A percentile compares a stretch with the other conserved stretches of the same genome.
Conservation (phyloP, 1,140 invertebrate species). For the Drosophila trapezifrons region DNA sequence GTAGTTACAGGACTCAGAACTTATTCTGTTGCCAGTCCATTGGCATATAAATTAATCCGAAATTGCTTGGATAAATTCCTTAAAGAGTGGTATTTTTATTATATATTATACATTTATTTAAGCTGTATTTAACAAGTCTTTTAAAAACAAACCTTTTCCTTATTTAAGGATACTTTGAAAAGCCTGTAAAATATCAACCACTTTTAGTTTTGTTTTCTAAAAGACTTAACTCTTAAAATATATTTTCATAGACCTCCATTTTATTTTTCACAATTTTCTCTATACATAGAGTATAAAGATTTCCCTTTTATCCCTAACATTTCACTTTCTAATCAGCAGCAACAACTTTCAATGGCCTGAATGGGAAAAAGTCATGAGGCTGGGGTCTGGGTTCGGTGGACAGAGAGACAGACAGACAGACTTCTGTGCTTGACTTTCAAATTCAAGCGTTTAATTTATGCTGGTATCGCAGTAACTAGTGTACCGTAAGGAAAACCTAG, state of each 20-base stretch:
- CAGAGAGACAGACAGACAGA: constrained; percentile 5
- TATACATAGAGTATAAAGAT: background rate
- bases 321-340: constrained; percentile 77
- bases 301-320: background rate
- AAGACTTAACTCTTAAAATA: background rate
- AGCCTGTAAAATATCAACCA: background rate
- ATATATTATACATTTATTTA: background rate
- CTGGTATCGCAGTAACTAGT: constrained; percentile 54
- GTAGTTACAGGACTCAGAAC: too few relatives aligned
- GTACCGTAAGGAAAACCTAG: constrained; percentile 42
- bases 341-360: constrained; percentile 55
- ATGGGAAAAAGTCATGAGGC: constrained; percentile 19
- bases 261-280: too few relatives aligned
- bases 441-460: constrained; percentile 72
- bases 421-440: constrained; percentile 72
- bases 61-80: too few relatives aligned
- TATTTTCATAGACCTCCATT: too few relatives aligned
- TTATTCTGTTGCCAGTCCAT: too few relatives aligned
- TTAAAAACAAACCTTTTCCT: too few relatives aligned
- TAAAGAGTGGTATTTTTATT: background rate
- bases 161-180: too few relatives aligned
- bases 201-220: rapidly evolving
- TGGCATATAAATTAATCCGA: too few relatives aligned
- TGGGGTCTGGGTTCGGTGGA: background rate
- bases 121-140: too few relatives aligned